Percentiles rank a stretch among this genome's conserved stretches.
These are phyloP conservation scores for Hucho hucho DNA, from an alignment of 2,113 vertebrate species.

Conservation along the genomic window DNA sequence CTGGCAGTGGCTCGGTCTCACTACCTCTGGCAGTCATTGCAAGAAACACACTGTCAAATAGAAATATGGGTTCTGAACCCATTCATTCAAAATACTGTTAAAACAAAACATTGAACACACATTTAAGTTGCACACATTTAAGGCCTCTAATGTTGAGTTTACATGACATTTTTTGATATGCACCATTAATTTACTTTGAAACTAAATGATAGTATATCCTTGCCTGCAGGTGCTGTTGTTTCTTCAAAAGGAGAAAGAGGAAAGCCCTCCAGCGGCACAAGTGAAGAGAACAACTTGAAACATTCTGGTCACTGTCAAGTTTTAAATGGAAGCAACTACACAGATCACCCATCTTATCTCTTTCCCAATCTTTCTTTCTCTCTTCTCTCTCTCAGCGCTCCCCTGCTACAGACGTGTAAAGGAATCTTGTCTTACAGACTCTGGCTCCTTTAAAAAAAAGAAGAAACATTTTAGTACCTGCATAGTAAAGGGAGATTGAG, in stretches of 20 bases:
- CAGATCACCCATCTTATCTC: slow-evolving; percentile 38
- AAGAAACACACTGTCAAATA: too few species aligned
- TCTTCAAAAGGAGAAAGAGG: slow-evolving; percentile 98
- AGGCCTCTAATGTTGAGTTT: not conserved
- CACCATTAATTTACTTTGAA: not conserved
- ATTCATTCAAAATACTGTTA: too few species aligned
- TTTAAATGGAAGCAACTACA: slow-evolving; percentile 79
- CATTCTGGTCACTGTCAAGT: slow-evolving; percentile 78
- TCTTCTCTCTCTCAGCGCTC: slow-evolving; percentile 52
- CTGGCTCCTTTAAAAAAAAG: slow-evolving; percentile 67
- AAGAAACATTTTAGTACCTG: slow-evolving; percentile 43
- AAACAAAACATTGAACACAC: too few species aligned
- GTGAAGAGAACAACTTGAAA: slow-evolving; percentile 79
- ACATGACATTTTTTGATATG: not conserved
- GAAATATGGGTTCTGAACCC: too few species aligned
- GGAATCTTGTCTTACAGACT: slow-evolving; percentile 67
- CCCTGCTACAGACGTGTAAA: slow-evolving; percentile 56
- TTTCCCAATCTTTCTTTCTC: slow-evolving; percentile 20
- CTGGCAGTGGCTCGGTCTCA: too few species aligned
- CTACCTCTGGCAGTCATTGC: too few species aligned
- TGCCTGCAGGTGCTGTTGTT: slow-evolving; percentile 92
- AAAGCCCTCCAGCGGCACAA: slow-evolving; percentile 95
- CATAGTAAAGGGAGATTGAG: slow-evolving; percentile 54
- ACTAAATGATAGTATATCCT: not conserved
- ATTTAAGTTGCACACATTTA: too few species aligned